Conservation (phyloP, 2,113 vertebrate species). For the Amphilophus citrinellus region DNA sequence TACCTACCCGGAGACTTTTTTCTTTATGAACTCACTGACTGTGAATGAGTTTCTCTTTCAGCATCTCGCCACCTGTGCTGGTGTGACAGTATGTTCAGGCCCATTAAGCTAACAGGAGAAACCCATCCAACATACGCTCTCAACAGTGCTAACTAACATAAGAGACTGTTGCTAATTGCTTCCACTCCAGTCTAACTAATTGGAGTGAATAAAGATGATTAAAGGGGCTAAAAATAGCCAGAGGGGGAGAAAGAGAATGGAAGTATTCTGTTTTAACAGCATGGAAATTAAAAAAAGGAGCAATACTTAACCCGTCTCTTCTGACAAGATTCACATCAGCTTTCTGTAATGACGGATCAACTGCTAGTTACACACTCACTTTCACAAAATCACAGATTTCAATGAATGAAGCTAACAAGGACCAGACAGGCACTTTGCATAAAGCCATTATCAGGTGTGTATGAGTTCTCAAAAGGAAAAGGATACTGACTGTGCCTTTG, state of each 20-base stretch:
- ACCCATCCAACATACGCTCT: slow-evolving; percentile 65
- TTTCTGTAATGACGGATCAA: slow-evolving; percentile 63
- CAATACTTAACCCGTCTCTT: slow-evolving; percentile 55
- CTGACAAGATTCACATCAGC: slow-evolving; percentile 60
- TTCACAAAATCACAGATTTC: neutral
- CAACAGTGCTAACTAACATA: slow-evolving; percentile 72
- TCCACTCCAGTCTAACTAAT: slow-evolving; percentile 81
- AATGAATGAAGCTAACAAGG: neutral
- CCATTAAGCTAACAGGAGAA: slow-evolving; percentile 79
- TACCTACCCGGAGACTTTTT: neutral
- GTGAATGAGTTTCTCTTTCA: slow-evolving; percentile 21
- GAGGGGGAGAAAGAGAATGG: slow-evolving; percentile 43
- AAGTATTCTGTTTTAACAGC: slow-evolving; percentile 64
- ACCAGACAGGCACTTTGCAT: neutral
- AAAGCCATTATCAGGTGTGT: neutral
- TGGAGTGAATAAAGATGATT: slow-evolving; percentile 84
- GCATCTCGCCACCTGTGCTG: slow-evolving; percentile 64
- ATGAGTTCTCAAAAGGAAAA: neutral
- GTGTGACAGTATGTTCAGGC: slow-evolving; percentile 69
- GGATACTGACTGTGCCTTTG: neutral
- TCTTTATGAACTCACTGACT: neutral
- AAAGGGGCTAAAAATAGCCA: slow-evolving; percentile 81
- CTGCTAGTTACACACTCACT: slow-evolving; percentile 16
- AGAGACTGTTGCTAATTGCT: slow-evolving; percentile 79
- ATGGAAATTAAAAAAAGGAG: slow-evolving; percentile 53